Conservation (phyloP, 2,797 vertebrate genomes). For the Sebastes vulpes region DNA sequence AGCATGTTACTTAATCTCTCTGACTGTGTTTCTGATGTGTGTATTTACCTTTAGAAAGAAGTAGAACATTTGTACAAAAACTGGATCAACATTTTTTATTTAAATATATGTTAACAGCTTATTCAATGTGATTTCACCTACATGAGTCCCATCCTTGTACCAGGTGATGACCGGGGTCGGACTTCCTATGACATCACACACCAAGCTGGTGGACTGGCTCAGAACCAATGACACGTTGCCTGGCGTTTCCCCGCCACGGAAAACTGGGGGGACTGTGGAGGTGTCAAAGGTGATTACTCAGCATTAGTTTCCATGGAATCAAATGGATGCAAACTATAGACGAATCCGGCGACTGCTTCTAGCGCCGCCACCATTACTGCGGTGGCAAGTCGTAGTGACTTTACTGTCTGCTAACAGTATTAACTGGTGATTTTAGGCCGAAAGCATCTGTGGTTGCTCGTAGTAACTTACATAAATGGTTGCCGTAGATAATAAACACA, state of each 20-base stretch:
- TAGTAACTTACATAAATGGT: too few species aligned
- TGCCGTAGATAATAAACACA: too few species aligned
- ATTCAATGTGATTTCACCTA: constrained; percentile 75
- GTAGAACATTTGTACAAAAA: background rate
- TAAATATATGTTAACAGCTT: background rate
- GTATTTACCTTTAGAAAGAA: background rate
- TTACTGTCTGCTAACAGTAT: too few species aligned
- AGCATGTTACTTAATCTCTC: background rate
- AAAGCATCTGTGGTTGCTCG: too few species aligned
- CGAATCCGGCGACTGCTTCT: too few species aligned
- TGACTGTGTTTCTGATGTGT: constrained; percentile 1
- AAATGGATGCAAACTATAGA: background rate
- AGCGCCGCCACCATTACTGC: too few species aligned
- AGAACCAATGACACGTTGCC: constrained; percentile 90
- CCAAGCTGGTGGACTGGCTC: constrained; percentile 87
- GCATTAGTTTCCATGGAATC: background rate
- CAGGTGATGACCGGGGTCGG: constrained; percentile 92
- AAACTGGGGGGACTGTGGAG: constrained; percentile 92
- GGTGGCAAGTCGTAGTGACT: too few species aligned
- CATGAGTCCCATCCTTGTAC: constrained; percentile 91
- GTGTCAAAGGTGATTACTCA: background rate
- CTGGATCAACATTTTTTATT: background rate
- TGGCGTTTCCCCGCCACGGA: constrained; percentile 85
- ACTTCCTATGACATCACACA: constrained; percentile 93
- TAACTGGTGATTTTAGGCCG: too few species aligned